Evolutionary conservation across 2,113 vertebrate genomes (phyloP).

Genomic region (Alouatta palliata): DNA sequence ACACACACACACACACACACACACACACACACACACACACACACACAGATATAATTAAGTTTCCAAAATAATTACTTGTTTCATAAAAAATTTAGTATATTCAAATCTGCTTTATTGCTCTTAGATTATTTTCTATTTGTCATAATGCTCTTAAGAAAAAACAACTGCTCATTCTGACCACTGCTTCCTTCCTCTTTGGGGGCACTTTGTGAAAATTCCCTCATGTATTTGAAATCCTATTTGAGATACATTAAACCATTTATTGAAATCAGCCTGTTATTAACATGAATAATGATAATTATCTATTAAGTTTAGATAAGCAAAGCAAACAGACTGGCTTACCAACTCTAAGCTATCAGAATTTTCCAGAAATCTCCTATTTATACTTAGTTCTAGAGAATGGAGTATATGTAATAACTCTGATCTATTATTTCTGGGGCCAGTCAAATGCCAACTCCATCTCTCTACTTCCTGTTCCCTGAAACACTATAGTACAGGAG

Average conservation of each 20-base stretch:
- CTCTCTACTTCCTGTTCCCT: neutral
- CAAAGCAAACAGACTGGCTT: neutral
- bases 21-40: too few relatives aligned
- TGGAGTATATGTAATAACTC: neutral
- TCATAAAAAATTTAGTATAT: neutral
- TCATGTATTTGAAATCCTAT: neutral
- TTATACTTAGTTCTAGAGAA: neutral
- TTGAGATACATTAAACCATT: slow-evolving; percentile 16
- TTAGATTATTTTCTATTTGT: neutral
- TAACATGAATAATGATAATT: neutral
- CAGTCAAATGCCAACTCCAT: neutral
- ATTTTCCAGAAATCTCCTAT: neutral
- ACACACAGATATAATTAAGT: neutral
- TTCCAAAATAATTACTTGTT: slow-evolving; percentile 19
- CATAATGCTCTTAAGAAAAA: slow-evolving; percentile 17
- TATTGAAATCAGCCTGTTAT: neutral
- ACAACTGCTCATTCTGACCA: neutral
- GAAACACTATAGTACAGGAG: neutral
- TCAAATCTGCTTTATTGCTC: neutral
- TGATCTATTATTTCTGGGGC: neutral
- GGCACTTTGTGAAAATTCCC: neutral
- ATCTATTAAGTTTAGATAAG: neutral
- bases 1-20: too few relatives aligned
- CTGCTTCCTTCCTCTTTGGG: neutral
- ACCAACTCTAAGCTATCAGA: neutral